These are phyloP conservation scores for Hyaena hyaena DNA, from an alignment of 2,113 vertebrate species.

Conservation along the genomic window DNA sequence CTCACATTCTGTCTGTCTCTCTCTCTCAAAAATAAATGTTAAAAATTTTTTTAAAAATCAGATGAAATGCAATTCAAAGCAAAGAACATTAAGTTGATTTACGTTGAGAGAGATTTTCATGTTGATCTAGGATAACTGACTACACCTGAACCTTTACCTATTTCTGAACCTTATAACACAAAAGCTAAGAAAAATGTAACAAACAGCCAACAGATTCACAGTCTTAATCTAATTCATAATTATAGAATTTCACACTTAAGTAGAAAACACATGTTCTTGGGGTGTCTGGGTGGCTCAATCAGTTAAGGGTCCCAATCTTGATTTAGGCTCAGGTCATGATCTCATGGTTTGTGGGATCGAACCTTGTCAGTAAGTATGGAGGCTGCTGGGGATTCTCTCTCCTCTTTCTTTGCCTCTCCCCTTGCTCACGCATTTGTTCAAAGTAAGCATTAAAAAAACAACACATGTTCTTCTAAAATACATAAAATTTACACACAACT, in stretches of 20 bases:
- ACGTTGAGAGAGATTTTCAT: neutral
- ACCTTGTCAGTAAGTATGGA: no score
- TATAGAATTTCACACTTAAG: neutral
- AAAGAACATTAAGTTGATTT: neutral
- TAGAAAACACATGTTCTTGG: neutral
- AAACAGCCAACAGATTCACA: neutral
- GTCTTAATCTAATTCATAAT: neutral
- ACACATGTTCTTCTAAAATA: neutral
- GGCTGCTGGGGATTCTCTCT: no score
- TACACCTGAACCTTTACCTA: neutral
- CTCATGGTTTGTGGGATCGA: no score
- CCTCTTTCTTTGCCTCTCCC: no score
- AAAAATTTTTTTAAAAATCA: neutral
- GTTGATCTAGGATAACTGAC: neutral
- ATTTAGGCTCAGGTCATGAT: no score
- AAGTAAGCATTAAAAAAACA: no score
- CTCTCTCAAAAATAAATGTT: no score
- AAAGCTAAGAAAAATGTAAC: neutral
- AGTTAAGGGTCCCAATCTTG: no score
- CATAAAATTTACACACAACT: neutral
- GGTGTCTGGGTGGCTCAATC: no score
- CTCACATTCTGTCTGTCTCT: no score
- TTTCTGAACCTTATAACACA: neutral
- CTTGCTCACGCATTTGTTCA: no score
- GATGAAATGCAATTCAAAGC: conserved; percentile 22